Base-by-base conservation (phyloP, 2,888 invertebrate species). In the Podotricha telesiphe region DNA sequence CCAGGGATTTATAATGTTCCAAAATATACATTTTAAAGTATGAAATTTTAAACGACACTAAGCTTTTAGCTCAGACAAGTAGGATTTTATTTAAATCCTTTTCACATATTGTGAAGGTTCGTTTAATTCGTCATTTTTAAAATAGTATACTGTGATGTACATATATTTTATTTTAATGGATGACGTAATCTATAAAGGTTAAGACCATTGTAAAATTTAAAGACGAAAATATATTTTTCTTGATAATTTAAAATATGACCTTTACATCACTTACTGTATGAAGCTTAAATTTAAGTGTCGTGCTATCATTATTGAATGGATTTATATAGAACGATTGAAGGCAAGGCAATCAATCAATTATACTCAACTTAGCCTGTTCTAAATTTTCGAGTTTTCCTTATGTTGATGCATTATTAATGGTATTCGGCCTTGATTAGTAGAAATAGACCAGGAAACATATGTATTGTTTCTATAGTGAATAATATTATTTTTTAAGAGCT, bases 191-290 rank as follows among this genome's bases (percentile, higher is more conserved):
- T 7, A 6, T 17, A 17, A 34, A 37, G 11, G 34, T 55, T 17
- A n/a, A 37, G 37, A n/a, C 34, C 17, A 55, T n/a, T n/a, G n/a
- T n/a, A n/a, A n/a, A n/a, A n/a, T 34, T 34, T 55, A 37, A 0
- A 11, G 17, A 5, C 17, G n/a, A 17, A 37, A 34, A 5, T 17
- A 53, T 10, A 8, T 42, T 13, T 55, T 34, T 55, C 6, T 13
- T 6, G 17, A 17, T 19, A 55, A 55, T 55, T 55, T 55, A 55
- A 37, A 55, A 37, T 5, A 13, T 34, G 55, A 55, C 55, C 34
- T 55, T 55, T 37, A 37, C 5, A 11, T 37, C 55, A 6, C 17
- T 55, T 55, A n/a, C 13, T 3, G 10, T 11, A 37, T 55, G 55
- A 55, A 17, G 34, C 37, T 55, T 37, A 13, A 55, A 55, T 55